Evolutionary conservation across 2,888 invertebrate genomes (phyloP).

Genomic region (Chrysolina americana): DNA sequence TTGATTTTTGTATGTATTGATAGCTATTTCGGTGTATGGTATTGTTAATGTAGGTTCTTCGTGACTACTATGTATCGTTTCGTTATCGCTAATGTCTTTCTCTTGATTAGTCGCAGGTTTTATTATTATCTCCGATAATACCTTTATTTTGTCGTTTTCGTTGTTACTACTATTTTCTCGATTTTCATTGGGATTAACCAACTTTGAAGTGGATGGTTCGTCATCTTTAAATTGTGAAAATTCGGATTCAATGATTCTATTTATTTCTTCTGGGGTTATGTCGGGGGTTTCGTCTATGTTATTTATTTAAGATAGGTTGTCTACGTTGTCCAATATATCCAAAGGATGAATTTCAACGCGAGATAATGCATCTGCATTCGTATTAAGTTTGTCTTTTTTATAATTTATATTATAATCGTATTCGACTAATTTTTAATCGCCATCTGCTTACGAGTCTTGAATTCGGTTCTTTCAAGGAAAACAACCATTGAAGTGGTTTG

Average conservation of each 20-base stretch:
- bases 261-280: neutral
- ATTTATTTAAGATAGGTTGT: neutral
- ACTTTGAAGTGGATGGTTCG: neutral
- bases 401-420: constrained; percentile 43
- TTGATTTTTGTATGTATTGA: constrained; percentile 23
- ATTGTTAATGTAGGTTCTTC: constrained; percentile 21
- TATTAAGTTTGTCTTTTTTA: constrained; percentile 41
- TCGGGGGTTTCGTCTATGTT: neutral
- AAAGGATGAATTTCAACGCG: too few relatives aligned
- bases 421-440: constrained; percentile 34
- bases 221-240: neutral
- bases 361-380: too few relatives aligned
- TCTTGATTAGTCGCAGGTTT: neutral
- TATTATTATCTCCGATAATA: neutral
- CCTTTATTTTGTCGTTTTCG: neutral
- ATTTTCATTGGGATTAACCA: neutral
- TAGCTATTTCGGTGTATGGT: neutral
- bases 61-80: constrained; percentile 17
- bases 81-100: neutral
- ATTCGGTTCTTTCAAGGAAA: too few relatives aligned
- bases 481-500: constrained; percentile 45
- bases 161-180: neutral
- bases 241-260: neutral
- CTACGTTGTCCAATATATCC: constrained; percentile 21
- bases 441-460: constrained; percentile 45